Conservation (phyloP, 2,797 vertebrate genomes). For the Catamblyrhynchus diadema region DNA sequence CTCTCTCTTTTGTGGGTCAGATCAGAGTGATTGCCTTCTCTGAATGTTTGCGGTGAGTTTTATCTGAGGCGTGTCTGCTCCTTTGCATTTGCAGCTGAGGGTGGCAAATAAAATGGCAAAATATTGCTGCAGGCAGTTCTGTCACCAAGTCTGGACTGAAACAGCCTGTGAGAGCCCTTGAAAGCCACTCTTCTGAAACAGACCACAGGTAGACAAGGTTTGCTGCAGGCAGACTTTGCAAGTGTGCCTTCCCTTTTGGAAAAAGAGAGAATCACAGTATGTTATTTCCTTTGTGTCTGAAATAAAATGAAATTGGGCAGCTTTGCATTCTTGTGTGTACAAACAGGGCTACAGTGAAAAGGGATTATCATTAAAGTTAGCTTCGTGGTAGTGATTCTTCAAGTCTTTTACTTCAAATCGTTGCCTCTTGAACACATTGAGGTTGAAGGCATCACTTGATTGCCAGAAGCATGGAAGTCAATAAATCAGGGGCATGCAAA, state of each 20-base stretch:
- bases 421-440: neutral
- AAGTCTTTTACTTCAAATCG: neutral
- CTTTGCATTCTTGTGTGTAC: neutral
- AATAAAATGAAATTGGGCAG: neutral
- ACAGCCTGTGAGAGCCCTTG: neutral
- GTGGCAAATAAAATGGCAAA: slow-evolving; percentile 18
- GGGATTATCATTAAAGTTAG: neutral
- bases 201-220: neutral
- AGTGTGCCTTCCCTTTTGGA: neutral
- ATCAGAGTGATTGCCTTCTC: slow-evolving; percentile 23
- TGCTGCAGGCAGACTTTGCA: neutral
- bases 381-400: neutral
- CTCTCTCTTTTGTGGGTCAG: slow-evolving; percentile 15
- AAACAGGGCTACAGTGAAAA: neutral
- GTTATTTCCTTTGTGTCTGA: neutral
- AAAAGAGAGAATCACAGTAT: neutral
- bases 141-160: neutral
- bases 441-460: neutral
- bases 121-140: neutral
- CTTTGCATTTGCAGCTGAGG: slow-evolving; percentile 5
- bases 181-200: neutral
- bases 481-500: neutral
- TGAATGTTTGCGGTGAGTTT: slow-evolving; percentile 6
- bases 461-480: neutral
- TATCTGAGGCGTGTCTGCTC: neutral